Base-by-base conservation (phyloP, 2,888 invertebrate species). In the Caenorhabditis zanzibari region DNA sequence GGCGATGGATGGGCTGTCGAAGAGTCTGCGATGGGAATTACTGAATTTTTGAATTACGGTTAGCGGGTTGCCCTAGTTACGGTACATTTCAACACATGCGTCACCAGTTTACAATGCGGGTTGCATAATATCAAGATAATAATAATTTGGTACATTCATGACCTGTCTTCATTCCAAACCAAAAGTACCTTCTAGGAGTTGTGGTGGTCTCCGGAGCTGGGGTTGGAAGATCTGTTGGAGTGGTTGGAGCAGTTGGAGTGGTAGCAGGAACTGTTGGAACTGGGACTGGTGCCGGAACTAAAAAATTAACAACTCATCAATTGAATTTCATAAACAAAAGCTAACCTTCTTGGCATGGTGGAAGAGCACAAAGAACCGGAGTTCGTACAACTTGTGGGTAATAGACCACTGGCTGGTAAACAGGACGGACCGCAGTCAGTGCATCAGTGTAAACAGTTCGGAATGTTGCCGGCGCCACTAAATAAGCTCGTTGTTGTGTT, bases 361-460 rank as follows among this genome's bases (percentile, higher is more conserved):
- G 84, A 10, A 79, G 24, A 41, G 73, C 49, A 49, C 83, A 83
- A 41, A 69, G 44, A 19, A 82, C 73, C 35, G 73, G 73, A 35
- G 73, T 69, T 64, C 77, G 28, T 16, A 82, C 82, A 26, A 76
- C 77, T 73, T 72, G 81, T 44, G 80, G 80, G 63, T 84, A 84
- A 68, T 80, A 80, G 58, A 84, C 84, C 14, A 81, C 72, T 2
- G 80, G 84, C 58, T 80, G 84, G 66, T 74, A 83, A 64, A 80
- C 71, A 47, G 80, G 84, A 44, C 84, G 75, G 35, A 80, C 75
- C 44, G 72, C 74, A 24, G 84, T 38, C 24, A 80, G 74, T 24
- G 80, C 84, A 76, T 84, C 84, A 47, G 84, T 80, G 84, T 84
- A 84, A 28, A 84, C 84, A 58, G 80, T 80, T 81, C 80, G 84